These are phyloP conservation scores for Chrysotoxum bicinctum DNA, from an alignment of 2,888 invertebrate genomes.

Conservation along the genomic window DNA sequence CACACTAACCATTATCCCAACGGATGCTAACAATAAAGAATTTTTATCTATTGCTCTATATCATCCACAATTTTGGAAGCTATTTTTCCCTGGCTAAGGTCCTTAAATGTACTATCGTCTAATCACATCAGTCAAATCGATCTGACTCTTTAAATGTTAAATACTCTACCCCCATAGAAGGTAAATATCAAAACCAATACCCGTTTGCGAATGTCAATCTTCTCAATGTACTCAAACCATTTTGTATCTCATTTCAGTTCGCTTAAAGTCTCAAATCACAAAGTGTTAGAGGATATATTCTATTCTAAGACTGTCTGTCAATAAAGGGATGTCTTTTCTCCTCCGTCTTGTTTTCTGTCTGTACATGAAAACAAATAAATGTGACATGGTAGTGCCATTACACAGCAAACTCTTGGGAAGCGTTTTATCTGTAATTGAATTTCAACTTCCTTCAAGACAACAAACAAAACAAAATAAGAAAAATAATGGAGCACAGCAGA, in stretches of 20 bases:
- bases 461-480: neutral
- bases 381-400: conserved; percentile 61
- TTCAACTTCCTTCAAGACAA: conserved; percentile 34
- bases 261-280: conserved; percentile 9
- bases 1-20: too few relatives aligned
- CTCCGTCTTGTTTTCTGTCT: neutral
- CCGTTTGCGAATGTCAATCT: neutral
- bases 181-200: neutral
- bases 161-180: neutral
- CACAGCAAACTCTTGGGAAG: conserved; percentile 43
- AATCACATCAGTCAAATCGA: neutral
- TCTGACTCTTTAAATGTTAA: neutral
- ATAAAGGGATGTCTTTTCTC: conserved; percentile 33
- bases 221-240: neutral
- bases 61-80: too few relatives aligned
- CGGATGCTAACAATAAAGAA: too few relatives aligned
- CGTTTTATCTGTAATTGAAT: conserved; percentile 67
- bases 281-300: neutral
- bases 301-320: conserved; percentile 17
- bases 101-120: too few relatives aligned
- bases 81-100: too few relatives aligned
- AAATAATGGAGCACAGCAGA: neutral
- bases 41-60: too few relatives aligned
- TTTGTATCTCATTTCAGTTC: conserved; percentile 11
- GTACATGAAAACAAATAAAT: conserved; percentile 53